phyloP scores from a whole-genome alignment of 2,797 vertebrate genomes.

The Mormyrops boulengeri region DNA sequence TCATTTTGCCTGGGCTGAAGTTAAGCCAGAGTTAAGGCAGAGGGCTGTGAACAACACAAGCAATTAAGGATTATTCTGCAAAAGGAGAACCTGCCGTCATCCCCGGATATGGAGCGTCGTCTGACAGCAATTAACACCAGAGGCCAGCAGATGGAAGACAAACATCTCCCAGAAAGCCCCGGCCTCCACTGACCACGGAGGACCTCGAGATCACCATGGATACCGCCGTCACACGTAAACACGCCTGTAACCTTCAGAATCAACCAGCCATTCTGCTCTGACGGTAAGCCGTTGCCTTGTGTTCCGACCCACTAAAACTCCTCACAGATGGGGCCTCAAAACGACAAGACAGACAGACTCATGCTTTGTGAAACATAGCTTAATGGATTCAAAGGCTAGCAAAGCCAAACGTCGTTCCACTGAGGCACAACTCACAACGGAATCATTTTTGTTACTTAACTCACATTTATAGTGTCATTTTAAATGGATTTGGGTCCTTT shows the following conservation, averaged over 20 bases:
- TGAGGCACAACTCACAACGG: neutral
- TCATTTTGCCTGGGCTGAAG: neutral
- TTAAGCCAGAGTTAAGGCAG: neutral
- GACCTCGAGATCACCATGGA: conserved; percentile 9
- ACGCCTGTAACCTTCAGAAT: neutral
- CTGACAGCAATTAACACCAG: neutral
- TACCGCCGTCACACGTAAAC: neutral
- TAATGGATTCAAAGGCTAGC: neutral
- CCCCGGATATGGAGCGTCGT: neutral
- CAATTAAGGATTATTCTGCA: neutral
- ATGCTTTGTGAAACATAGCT: neutral
- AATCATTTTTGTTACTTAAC: neutral
- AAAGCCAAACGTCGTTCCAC: neutral
- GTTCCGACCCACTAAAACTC: neutral
- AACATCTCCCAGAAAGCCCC: neutral
- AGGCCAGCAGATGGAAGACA: neutral
- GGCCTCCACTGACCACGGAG: neutral
- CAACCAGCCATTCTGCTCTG: neutral
- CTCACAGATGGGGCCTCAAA: neutral
- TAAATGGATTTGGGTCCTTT: neutral
- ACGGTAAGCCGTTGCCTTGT: neutral
- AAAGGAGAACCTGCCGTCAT: neutral
- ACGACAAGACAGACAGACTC: neutral
- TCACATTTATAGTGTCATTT: neutral
- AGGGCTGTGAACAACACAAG: neutral